phyloP scores from a whole-genome alignment of 1,140 invertebrate genomes.

The Mercenaria mercenaria region DNA sequence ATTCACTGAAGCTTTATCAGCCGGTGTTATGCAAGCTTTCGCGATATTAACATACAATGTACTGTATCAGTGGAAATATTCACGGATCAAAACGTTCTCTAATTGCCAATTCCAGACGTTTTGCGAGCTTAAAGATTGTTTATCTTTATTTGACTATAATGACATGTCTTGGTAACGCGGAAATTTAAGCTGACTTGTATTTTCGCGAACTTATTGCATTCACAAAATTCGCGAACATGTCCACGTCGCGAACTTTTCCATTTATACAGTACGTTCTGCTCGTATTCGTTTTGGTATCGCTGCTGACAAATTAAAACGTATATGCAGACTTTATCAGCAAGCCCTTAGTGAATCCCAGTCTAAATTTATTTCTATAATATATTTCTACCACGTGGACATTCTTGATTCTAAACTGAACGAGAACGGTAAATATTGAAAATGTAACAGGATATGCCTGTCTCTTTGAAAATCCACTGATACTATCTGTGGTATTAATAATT shows the following conservation, averaged over 20 bases:
- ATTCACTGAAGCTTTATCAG: conserved; percentile 30
- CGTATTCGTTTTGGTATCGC: conserved; percentile 51
- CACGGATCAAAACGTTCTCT: no score
- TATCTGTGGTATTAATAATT: conserved; percentile 18
- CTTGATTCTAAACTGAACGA: conserved; percentile 45
- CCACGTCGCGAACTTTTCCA: no score
- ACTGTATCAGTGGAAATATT: conserved; percentile 56
- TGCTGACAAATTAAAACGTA: conserved; percentile 43
- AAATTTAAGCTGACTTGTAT: no score
- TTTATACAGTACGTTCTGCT: no score
- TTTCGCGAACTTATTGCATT: no score
- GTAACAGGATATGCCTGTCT: conserved; percentile 20
- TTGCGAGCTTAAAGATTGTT: no score
- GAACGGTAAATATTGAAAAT: neutral
- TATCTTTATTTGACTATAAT: no score
- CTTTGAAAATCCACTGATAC: conserved; percentile 8
- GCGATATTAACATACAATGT: conserved; percentile 45
- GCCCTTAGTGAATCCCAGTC: conserved; percentile 29
- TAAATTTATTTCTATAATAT: conserved; percentile 51
- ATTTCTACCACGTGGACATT: conserved; percentile 28
- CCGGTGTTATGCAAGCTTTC: conserved; percentile 55
- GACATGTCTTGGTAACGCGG: no score
- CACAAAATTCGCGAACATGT: no score
- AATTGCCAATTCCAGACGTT: no score
- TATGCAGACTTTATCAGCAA: conserved; percentile 50